phyloP scores from a whole-genome alignment of 2,888 invertebrate genomes.

The Rutpela maculata region DNA sequence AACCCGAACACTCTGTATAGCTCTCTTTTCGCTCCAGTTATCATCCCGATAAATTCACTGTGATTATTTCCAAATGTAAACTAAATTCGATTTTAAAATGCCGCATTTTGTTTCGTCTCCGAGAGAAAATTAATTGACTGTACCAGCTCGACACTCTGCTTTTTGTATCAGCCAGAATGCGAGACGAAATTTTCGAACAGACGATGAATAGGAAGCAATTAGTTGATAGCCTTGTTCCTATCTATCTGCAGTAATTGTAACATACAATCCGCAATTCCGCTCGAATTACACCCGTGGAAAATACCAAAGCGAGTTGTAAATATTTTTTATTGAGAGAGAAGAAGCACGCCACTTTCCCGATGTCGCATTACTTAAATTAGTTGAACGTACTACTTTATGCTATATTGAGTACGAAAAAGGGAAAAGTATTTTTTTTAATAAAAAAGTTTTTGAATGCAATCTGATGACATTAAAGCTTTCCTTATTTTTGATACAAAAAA shows the following conservation, averaged over 20 bases:
- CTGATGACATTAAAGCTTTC: too few relatives aligned
- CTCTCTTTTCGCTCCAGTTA: neutral
- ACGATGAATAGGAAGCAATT: slow-evolving; percentile 46
- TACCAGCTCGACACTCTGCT: slow-evolving; percentile 23
- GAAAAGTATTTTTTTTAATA: too few relatives aligned
- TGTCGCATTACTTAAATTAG: neutral
- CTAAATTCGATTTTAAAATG: slow-evolving; percentile 17
- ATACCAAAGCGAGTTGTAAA: slow-evolving; percentile 24
- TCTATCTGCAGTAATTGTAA: slow-evolving; percentile 44
- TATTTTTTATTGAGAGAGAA: neutral
- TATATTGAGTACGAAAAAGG: neutral
- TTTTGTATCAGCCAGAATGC: slow-evolving; percentile 29
- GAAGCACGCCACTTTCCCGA: neutral
- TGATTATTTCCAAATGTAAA: slow-evolving; percentile 21
- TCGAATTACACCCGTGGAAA: slow-evolving; percentile 22
- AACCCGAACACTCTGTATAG: too few relatives aligned
- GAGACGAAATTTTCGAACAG: slow-evolving; percentile 41
- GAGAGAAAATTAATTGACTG: slow-evolving; percentile 33
- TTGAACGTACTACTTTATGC: neutral
- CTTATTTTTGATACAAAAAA: too few relatives aligned
- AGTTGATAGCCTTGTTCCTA: slow-evolving; percentile 39
- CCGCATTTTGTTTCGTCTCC: slow-evolving; percentile 24
- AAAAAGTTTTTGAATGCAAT: too few relatives aligned
- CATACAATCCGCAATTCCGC: slow-evolving; percentile 42
- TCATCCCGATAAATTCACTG: slow-evolving; percentile 7